These are phyloP conservation scores for Ceratina japonica DNA, from an alignment of 1,140 invertebrate species.

Conservation along the genomic window DNA sequence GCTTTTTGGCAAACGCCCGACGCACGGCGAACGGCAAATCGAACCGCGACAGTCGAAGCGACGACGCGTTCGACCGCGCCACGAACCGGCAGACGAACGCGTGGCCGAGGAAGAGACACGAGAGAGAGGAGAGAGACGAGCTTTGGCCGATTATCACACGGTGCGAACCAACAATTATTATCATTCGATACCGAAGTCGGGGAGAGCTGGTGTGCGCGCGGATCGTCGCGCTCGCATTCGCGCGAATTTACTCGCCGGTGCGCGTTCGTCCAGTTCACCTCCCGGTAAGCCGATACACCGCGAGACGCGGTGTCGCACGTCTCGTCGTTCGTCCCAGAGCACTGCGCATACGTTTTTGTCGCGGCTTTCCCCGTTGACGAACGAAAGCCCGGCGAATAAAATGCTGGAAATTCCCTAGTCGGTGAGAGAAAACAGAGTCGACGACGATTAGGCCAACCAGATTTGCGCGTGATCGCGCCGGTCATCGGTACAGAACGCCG, in stretches of 20 bases:
- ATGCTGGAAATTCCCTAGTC: background rate
- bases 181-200: background rate
- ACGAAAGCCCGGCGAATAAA: background rate
- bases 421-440: slow-evolving; percentile 21
- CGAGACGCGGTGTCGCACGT: background rate
- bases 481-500: too few species aligned
- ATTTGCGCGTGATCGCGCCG: slow-evolving; percentile 3
- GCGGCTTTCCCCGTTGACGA: background rate
- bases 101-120: background rate
- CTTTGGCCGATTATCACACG: background rate
- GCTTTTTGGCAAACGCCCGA: background rate
- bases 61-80: background rate
- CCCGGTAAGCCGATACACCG: slow-evolving; percentile 13
- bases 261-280: background rate
- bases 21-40: background rate
- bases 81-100: background rate
- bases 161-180: background rate
- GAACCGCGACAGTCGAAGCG: background rate
- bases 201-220: too few species aligned
- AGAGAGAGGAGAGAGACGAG: background rate
- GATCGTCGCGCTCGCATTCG: slow-evolving; percentile 21
- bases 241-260: background rate
- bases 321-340: slow-evolving; percentile 5
- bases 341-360: background rate
- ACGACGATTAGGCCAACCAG: slow-evolving; percentile 3